Evolutionary conservation across 1,140 invertebrate genomes (phyloP), one percentile per base, ranked within the genome.

Genomic region (Drosophila albomicans): DNA sequence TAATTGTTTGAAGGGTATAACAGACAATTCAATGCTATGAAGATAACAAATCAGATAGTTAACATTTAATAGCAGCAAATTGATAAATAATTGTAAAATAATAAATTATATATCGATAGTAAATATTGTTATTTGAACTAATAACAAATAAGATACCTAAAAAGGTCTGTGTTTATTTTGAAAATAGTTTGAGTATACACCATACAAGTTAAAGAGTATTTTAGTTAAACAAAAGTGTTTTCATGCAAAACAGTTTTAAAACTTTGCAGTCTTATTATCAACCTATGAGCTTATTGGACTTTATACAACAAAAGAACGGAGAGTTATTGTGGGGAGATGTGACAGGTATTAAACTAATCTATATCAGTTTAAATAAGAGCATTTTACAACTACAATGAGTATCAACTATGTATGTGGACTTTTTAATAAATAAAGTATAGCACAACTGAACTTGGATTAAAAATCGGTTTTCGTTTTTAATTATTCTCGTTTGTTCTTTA

Each of bases 1-100:
- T 10, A 61, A 49, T 2, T n/a, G 13, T 6, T 25, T 61, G 32
- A 61, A 61, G 13, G 41, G 5, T 46, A 7, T 54, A 54, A 30
- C 11, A 32, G 13, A 35, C 28, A 28, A 3, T 15, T 15, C 15
- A 15, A 15, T 15, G 15, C 8, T 35, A 35, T 41, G 38, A 41
- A 41, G 30, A 32, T 6, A 0, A 32, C 6, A 32, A 32, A 32
- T 32, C 30, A 25, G 20, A 25, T 25, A 25, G 20, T 25, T 25
- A 25, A 25, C 20, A 25, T 4, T 25, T 25, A 25, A 25, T 4
- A 16, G 16, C 16, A 16, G 16, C 16, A 16, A 16, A 16, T 16
- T 1, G 16, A 16, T 16, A 2, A 16, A 16, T 16, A 16, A 16
- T 16, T 16, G 16, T 25, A 25, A 25, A 25, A 25, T 3, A 25